Evolutionary conservation across 1,140 invertebrate species (phyloP).

Genomic region (Drosophila kanapiae): DNA sequence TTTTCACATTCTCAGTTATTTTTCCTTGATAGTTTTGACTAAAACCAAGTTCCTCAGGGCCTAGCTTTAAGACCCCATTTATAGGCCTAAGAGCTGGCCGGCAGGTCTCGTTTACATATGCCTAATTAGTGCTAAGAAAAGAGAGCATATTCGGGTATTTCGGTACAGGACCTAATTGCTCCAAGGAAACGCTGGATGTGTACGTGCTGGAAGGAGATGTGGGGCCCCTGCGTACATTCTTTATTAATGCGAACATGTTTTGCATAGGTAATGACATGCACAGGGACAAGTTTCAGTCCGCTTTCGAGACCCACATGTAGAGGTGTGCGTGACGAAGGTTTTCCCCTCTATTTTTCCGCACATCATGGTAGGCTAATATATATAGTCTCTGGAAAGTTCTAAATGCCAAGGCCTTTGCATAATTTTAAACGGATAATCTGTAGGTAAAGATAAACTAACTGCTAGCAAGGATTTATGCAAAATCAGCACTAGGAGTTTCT

Average conservation of each 20-base stretch:
- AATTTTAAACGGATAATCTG: not conserved
- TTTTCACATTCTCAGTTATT: not conserved
- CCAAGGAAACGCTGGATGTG: conserved; percentile 21
- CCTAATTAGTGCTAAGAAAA: conserved; percentile 44
- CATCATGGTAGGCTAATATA: conserved; percentile 33
- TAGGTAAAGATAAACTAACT: not conserved
- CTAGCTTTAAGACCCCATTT: conserved; percentile 7
- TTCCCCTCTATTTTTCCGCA: conserved; percentile 18
- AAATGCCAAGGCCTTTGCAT: conserved; percentile 13
- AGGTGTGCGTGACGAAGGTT: conserved; percentile 59
- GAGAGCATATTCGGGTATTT: conserved; percentile 39
- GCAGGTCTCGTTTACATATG: conserved; percentile 34
- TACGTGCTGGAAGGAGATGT: conserved; percentile 26
- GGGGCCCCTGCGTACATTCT: conserved; percentile 52
- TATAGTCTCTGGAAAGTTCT: conserved; percentile 15
- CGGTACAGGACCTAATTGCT: conserved; percentile 37
- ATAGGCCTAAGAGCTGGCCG: conserved; percentile 43
- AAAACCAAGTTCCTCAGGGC: not conserved
- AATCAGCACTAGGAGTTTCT: not conserved
- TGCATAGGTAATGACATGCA: conserved; percentile 68
- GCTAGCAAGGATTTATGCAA: not conserved
- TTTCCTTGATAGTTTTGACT: not conserved
- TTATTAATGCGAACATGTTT: conserved; percentile 82
- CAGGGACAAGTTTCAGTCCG: conserved; percentile 41
- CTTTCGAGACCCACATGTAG: conserved; percentile 58